A percentile compares a stretch with the other conserved stretches of the same genome.
Evolutionary conservation across 2,113 vertebrate species (phyloP).

Genomic region (Oriolus oriolus): DNA sequence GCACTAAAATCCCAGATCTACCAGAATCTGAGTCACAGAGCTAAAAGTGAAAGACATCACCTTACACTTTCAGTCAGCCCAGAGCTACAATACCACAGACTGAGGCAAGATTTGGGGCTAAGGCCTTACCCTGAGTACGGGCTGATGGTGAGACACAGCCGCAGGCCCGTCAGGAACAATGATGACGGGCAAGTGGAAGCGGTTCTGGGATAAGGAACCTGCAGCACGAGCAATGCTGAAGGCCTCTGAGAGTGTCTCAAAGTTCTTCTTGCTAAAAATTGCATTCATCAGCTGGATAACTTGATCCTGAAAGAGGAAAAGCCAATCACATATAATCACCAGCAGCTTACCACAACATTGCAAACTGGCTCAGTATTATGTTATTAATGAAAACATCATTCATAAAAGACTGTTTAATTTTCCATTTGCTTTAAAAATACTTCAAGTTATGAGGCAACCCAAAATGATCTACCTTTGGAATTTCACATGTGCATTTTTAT

Average conservation of each 20-base stretch:
- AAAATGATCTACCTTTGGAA: neutral
- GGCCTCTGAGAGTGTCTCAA: conserved; percentile 87
- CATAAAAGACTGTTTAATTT: neutral
- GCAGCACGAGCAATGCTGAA: conserved; percentile 89
- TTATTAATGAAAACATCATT: neutral
- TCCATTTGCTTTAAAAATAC: neutral
- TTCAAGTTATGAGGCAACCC: neutral
- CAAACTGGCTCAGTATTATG: neutral
- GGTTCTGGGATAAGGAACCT: conserved; percentile 84
- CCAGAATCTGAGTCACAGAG: neutral
- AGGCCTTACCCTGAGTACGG: conserved; percentile 79
- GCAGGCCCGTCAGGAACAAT: conserved; percentile 82
- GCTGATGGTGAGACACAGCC: conserved; percentile 87
- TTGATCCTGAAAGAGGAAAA: conserved; percentile 81
- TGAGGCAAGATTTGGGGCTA: neutral
- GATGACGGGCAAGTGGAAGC: conserved; percentile 87
- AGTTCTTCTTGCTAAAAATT: conserved; percentile 95
- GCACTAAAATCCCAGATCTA: neutral
- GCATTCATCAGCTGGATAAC: conserved; percentile 94
- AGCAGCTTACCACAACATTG: neutral
- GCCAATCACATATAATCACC: neutral
- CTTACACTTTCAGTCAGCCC: neutral
- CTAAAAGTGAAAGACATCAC: neutral
- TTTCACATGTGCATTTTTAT: neutral
- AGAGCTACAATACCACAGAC: neutral